Evolutionary conservation across 1,140 invertebrate genomes (phyloP), one percentile per base, ranked within the genome.

Genomic region (Sesamia nonagrioides): DNA sequence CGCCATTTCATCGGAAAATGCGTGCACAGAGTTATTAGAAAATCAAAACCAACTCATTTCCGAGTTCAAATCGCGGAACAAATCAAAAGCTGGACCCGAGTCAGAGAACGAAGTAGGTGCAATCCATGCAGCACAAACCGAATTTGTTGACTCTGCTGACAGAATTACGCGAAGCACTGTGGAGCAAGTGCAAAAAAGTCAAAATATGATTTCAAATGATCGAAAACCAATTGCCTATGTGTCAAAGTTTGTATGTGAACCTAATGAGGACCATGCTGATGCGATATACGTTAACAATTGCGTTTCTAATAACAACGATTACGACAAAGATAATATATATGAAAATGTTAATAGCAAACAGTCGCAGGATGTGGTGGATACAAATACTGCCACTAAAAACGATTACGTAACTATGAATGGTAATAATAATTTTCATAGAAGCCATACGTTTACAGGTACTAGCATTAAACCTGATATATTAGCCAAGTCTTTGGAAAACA

Each of bases 321-420:
- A 37, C 35, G 21, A 13, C 13, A 17, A 27, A 15, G 66, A 69
- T 3, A 69, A 69, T 13, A 69, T 69, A 8, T 69, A 69, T 18
- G 66, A 50, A 69, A 69, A 69, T 69, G 40, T 69, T 33, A 69
- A 13, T 69, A 45, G 13, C 0, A 73, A 73, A n/a, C 72, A 78
- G 15, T 48, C 75, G 0, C 1, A 60, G n/a, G 66, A 83, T 63
- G 82, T 80, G 48, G 78, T 79, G 18, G 72, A 83, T 45, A 63
- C n/a, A 11, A 72, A 68, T 37, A 56, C 9, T 9, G 37, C 63
- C 17, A 33, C 45, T 40, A 52, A 45, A 52, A 15, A 17, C 48
- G 74, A 33, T 37, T 78, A 81, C 18, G 56, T 78, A 7, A 8
- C 21, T 48, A 69, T 69, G 66, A 27, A 69, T 13, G 21, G 42